Evolutionary conservation across 2,797 vertebrate genomes (phyloP), one percentile per base, ranked within the genome.

Genomic region (Melanotaenia boesemani): DNA sequence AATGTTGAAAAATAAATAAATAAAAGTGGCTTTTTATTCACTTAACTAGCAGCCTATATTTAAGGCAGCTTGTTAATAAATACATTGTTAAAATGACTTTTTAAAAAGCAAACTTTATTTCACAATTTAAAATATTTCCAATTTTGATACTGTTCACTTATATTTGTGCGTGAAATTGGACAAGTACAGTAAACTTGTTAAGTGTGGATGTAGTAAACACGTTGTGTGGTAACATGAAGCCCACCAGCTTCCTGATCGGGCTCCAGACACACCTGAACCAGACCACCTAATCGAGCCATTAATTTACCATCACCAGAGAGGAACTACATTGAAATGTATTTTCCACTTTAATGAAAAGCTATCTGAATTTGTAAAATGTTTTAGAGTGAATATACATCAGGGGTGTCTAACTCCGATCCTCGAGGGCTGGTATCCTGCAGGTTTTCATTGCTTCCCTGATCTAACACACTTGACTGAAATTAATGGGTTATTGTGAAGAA

Each of bases 61-160:
- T 26, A 20, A 15, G 9, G 4, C 18, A 18, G 30, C 13, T 37
- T 10, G 30, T 13, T 22, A 62, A 62, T 22, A 11, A 80, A 20
- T 1, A 0, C 0, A 48, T 2, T 12, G 15, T 8, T 5, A 30
- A 70, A 4, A 67, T 26, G 7, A 0, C 10, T 3, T 1, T 15
- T 24, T 57, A 78, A 70, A 63, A 84, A 87, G 69, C 2, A 6
- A 16, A 41, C 78, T 94, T 91, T 89, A 92, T 91, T 94, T 82
- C 86, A 91, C 86, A 88, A 73, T 55, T 83, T 86, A 8, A 74
- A 85, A 82, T 71, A 81, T 67, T 57, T 71, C n/a, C 63, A 48
- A 57, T 74, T 67, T 46, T 63, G 26, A 81, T 41, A 85, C 50
- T 79, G 15, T 69, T 79, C 63, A 67, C 39, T 71, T 79, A 67